A percentile compares a stretch with the other conserved stretches of the same genome.
Evolutionary conservation across 2,113 vertebrate genomes (phyloP).

Genomic region (Todiramphus chloris): DNA sequence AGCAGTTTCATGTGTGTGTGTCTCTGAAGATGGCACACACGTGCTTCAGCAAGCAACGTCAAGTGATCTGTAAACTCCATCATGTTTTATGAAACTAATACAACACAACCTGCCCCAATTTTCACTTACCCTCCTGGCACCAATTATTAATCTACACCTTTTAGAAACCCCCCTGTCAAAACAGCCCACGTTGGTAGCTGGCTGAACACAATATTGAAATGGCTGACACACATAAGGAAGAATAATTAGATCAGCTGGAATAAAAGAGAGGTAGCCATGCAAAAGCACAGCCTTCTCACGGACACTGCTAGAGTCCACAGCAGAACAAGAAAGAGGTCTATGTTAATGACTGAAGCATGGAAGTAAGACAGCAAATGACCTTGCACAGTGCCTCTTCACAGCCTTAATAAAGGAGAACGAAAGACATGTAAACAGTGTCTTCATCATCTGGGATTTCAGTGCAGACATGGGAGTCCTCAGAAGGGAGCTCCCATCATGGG

Average conservation of each 20-base stretch:
- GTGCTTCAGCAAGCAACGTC: not conserved
- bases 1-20: not conserved
- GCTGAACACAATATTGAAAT: not conserved
- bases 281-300: not conserved
- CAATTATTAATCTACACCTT: not conserved
- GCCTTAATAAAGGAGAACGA: not conserved
- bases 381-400: not conserved
- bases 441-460: not conserved
- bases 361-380: not conserved
- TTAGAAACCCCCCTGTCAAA: not conserved
- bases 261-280: not conserved
- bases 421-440: not conserved
- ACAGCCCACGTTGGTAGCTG: not conserved
- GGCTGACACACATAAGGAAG: not conserved
- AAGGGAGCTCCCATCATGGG: not conserved
- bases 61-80: not conserved
- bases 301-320: no score
- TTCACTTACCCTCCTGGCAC: not conserved
- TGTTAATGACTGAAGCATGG: not conserved
- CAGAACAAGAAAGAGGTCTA: not conserved
- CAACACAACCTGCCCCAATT: not conserved
- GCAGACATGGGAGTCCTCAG: not conserved
- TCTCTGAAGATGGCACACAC: accelerated
- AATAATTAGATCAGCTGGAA: not conserved
- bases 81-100: not conserved